phyloP scores from a whole-genome alignment of 2,113 vertebrate genomes.

The Gadus chalcogrammus region DNA sequence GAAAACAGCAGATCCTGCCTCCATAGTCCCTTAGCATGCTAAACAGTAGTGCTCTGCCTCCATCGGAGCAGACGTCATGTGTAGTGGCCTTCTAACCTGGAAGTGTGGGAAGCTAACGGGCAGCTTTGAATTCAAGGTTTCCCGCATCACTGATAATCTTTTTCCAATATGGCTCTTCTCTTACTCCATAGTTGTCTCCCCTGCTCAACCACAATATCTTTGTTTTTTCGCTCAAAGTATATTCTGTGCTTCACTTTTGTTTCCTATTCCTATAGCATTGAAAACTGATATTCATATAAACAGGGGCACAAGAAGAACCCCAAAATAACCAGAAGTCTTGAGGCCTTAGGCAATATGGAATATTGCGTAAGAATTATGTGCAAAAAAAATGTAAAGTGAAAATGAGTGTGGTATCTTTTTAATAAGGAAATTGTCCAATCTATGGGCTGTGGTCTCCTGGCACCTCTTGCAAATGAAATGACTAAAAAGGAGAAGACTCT shows the following conservation, averaged over 20 bases:
- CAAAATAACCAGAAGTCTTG: no score
- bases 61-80: background rate
- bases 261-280: no score
- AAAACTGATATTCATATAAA: no score
- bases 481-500: conserved; percentile 36
- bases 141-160: conserved; percentile 61
- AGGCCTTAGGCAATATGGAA: no score
- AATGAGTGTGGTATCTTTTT: background rate
- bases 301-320: no score
- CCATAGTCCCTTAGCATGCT: conserved; percentile 9
- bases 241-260: background rate
- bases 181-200: conserved; percentile 58
- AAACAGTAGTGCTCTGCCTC: conserved; percentile 28
- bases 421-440: conserved; percentile 79
- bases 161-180: conserved; percentile 31
- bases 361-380: no score
- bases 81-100: conserved; percentile 46
- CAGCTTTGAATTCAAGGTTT: conserved; percentile 58
- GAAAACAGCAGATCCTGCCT: background rate
- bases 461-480: conserved; percentile 71
- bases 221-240: background rate
- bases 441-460: conserved; percentile 86
- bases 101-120: conserved; percentile 52
- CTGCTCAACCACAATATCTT: conserved; percentile 24
- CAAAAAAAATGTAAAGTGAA: background rate